A percentile compares a stretch with the other conserved stretches of the same genome.
Conservation (phyloP, 2,113 vertebrate species). For the Ahaetulla prasina region DNA sequence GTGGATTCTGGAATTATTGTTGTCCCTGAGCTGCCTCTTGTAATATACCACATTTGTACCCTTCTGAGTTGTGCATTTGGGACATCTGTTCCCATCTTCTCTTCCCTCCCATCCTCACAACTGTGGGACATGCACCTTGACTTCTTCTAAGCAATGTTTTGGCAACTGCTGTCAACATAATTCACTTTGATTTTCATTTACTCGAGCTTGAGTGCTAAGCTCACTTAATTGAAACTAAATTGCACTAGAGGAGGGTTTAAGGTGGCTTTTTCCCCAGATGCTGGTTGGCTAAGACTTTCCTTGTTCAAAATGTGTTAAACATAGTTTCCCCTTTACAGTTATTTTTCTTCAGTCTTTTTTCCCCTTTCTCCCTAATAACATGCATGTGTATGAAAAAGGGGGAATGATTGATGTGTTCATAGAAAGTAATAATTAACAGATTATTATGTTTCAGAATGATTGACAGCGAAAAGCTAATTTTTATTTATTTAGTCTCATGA, state of each 20-base stretch:
- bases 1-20: not conserved
- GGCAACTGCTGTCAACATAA: not conserved
- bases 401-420: constrained; percentile 20
- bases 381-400: constrained; percentile 13
- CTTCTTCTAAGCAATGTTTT: not conserved
- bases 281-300: not conserved
- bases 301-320: constrained; percentile 16
- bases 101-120: not conserved
- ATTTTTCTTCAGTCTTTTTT: not conserved
- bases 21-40: not conserved
- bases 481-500: constrained; percentile 2
- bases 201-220: not conserved
- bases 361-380: not conserved
- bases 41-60: not conserved
- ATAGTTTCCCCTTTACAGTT: not conserved
- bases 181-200: not conserved
- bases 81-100: not conserved
- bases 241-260: not conserved
- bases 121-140: not conserved
- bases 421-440: constrained; percentile 51
- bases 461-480: constrained; percentile 20
- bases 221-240: not conserved
- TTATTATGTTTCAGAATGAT: constrained; percentile 28
- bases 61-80: not conserved
- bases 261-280: not conserved